phyloP scores from a whole-genome alignment of 2,888 invertebrate species.

The Siphlonurus alternatus region DNA sequence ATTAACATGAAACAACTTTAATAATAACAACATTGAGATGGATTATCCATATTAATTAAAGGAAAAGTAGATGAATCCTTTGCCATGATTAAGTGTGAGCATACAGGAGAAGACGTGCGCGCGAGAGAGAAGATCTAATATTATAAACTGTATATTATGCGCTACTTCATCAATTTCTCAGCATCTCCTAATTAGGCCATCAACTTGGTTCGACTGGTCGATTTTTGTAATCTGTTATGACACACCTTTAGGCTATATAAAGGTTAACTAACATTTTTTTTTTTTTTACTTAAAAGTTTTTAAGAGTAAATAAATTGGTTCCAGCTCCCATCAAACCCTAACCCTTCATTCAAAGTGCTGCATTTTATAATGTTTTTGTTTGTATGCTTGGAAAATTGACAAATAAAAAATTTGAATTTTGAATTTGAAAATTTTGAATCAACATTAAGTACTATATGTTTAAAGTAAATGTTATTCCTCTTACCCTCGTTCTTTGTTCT shows the following conservation, averaged over 20 bases:
- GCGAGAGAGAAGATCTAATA: background rate
- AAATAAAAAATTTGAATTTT: no score
- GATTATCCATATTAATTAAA: background rate
- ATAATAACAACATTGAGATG: background rate
- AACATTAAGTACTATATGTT: no score
- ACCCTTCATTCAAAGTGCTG: no score
- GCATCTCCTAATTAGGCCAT: background rate
- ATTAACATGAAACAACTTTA: background rate
- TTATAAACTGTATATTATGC: background rate
- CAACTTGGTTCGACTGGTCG: background rate
- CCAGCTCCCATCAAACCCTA: no score
- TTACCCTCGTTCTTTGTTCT: no score
- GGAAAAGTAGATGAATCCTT: background rate
- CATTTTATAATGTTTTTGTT: no score
- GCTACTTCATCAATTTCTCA: background rate
- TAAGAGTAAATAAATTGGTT: no score
- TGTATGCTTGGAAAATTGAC: no score
- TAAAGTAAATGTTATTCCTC: no score
- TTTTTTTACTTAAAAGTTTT: no score
- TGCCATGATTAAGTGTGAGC: background rate
- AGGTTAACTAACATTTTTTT: no score
- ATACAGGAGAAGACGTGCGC: background rate
- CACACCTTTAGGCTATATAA: background rate
- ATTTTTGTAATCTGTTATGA: background rate
- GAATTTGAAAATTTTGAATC: no score